Evolutionary conservation across 2,113 vertebrate genomes (phyloP), one percentile per base, ranked within the genome.

Genomic region (Chaenogobius annularis): DNA sequence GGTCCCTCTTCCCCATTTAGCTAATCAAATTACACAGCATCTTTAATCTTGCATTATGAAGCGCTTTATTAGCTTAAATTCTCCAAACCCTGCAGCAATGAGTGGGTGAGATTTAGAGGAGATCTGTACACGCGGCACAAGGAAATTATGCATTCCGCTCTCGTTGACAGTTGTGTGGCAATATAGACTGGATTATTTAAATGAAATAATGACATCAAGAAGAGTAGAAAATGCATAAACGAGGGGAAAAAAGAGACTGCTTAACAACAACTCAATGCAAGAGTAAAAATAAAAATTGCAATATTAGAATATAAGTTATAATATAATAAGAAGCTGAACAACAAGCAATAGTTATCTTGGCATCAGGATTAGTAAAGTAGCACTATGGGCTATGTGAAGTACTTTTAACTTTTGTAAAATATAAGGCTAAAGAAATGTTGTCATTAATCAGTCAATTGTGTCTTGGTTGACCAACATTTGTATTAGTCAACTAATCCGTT

Each of bases 41-140:
- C 89, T 90, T 90, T 92, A 91, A 93, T 92, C 90, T 92, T 82
- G 75, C 85, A 73, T 90, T 84, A 90, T 90, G 88, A 90, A 85
- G 74, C 89, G 72, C 85, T 87, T 88, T 89, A 93, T 92, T 91
- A 90, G 88, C 85, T 87, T 83, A 79, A 85, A 91, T 84, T 89
- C 85, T 86, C 85, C 71, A 66, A 76, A 85, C 88, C 87, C 86
- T 74, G 80, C 76, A 86, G 87, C 90, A 80, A 70, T 78, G 86
- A 85, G 88, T 87, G 87, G 88, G 85, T 73, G 85, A 81, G 84
- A 88, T 85, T 90, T 75, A 85, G 80, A 87, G 59, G 44, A 85
- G 79, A 80, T 87, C 72, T 79, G 72, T 83, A 75, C 67, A 61
- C 26, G 68, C 72, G 68, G 73, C 14, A 17, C 72, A 75, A 73